Base-by-base conservation (phyloP, 2,797 vertebrate species). In the Philypnodon macrostomus region DNA sequence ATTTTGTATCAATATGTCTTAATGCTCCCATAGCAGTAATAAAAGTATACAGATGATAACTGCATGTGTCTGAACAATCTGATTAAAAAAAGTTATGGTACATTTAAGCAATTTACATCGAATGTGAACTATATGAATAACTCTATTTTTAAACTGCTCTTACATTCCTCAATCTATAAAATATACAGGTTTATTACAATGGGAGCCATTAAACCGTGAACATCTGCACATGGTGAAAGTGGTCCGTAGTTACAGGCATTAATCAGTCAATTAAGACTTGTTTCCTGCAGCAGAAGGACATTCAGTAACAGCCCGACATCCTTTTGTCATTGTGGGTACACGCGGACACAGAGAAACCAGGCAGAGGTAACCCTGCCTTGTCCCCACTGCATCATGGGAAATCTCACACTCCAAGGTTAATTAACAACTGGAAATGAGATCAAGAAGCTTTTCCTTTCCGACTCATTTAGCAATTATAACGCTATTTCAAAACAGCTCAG, bases 391-490 rank as follows among this genome's bases (percentile, higher is more conserved):
- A 78, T 65, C 81, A 17, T 48, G 84, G 85, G 81, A 85, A 86
- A 87, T 86, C 70, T 80, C 73, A 59, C 64, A 81, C 80, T 87
- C 84, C 85, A 88, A 87, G 87, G 86, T 90, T 88, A 89, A 89
- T 90, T 89, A 89, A 85, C 78, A 83, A 75, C 77, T 77, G 73
- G 71, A 87, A 89, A 87, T 87, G 71, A 89, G 84, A 88, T 88
- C 85, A 87, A 88, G 82, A 87, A 85, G 79, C 85, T 87, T 86
- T 82, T 68, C 37, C 80, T 88, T 85, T 86, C 80, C 76, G 67
- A 84, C 83, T 85, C 88, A 88, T 87, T 88, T 88, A 86, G 78
- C 83, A 84, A 89, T 90, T 85, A 87, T 69, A 86, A 82, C 58
- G 63, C 77, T 77, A 75, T 77, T 80, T 82, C 79, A 70, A 81